These are phyloP conservation scores for Montipora cactus DNA, from an alignment of 64 coral and sea anemone species.

Conservation along the genomic window DNA sequence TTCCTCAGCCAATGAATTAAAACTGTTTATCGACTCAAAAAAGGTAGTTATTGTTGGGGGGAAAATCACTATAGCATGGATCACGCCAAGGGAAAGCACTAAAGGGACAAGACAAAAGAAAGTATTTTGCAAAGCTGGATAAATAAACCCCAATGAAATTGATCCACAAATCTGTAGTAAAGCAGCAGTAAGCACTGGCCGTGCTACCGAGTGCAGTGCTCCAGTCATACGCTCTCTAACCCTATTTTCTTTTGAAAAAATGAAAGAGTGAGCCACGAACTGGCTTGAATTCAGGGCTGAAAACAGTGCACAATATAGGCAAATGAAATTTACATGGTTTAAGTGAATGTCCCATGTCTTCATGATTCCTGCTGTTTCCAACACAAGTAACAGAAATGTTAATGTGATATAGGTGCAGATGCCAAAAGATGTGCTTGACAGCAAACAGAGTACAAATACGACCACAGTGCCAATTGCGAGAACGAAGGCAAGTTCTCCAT, in stretches of 20 bases:
- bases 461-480: not conserved
- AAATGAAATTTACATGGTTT: slow-evolving; percentile 18
- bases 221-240: not conserved
- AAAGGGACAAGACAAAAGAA: slow-evolving; percentile 23
- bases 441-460: not conserved
- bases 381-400: not conserved
- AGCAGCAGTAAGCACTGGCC: not conserved
- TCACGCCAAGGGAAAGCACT: not conserved
- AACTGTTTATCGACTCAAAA: not conserved
- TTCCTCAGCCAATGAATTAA: no score
- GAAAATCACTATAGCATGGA: slow-evolving; percentile 20
- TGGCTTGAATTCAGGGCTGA: not conserved
- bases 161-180: not conserved
- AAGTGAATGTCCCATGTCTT: not conserved
- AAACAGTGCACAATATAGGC: not conserved
- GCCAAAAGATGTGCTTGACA: not conserved
- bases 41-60: not conserved
- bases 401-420: not conserved
- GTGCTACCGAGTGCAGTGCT: not conserved
- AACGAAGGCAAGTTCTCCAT: not conserved
- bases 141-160: slow-evolving; percentile 42
- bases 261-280: slow-evolving; percentile 2
- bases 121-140: not conserved
- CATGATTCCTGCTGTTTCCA: slow-evolving; percentile 15
- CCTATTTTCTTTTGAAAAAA: not conserved